These are phyloP conservation scores for Penelope pileata DNA, from an alignment of 2,113 vertebrate species.

Conservation along the genomic window DNA sequence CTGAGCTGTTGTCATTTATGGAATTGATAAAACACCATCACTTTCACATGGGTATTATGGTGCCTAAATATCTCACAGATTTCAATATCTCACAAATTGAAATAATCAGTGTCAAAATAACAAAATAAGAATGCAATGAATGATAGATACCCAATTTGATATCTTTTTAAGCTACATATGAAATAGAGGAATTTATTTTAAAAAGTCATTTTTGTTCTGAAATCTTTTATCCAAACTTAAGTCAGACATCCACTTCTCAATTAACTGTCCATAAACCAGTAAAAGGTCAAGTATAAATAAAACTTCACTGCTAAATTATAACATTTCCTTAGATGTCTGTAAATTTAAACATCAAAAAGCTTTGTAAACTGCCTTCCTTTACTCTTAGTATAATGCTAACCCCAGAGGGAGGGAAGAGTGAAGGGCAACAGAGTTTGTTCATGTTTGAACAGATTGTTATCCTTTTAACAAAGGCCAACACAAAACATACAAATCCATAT, in stretches of 20 bases:
- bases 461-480: constrained; percentile 49
- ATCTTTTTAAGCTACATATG: not conserved
- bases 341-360: not conserved
- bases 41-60: not conserved
- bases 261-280: not conserved
- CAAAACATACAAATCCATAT: constrained; percentile 59
- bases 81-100: not conserved
- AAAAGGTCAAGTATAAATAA: not conserved
- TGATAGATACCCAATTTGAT: not conserved
- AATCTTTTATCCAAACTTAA: not conserved
- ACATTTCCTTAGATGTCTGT: not conserved
- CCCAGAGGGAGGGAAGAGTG: constrained; percentile 40
- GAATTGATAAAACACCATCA: not conserved
- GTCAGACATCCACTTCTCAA: not conserved
- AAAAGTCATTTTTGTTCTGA: not conserved
- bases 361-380: constrained; percentile 11
- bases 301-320: not conserved
- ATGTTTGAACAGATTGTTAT: constrained; percentile 44
- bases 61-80: not conserved
- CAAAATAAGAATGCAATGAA: not conserved
- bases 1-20: not conserved
- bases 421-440: constrained; percentile 26
- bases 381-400: not conserved
- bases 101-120: not conserved
- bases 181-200: not conserved